Evolutionary conservation across 2,888 invertebrate genomes (phyloP), one percentile per base, ranked within the genome.

Genomic region (Masnerella sp.): DNA sequence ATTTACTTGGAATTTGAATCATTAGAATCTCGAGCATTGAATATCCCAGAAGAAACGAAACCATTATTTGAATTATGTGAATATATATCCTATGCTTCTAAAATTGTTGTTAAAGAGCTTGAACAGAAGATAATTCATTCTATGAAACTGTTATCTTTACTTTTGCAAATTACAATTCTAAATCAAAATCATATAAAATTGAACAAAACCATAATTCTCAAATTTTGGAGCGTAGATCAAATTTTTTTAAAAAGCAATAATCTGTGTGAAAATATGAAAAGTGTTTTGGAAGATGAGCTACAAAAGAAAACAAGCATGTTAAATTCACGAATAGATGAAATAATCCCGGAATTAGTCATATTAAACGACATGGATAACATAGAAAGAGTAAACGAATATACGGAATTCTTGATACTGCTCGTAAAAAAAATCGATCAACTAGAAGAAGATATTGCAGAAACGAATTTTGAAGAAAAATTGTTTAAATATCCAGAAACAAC

Each of bases 391-490:
- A 82, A 81, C 20, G 90, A 90, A 76, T 91, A 91, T 75, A 83
- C 70, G n/a, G 81, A 88, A 79, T 90, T 90, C 79, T 87, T 91
- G 12, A 61, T 72, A 11, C 67, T 74, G 77, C 86, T 91, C 0
- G 88, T 89, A 68, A 89, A 88, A 51, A 87, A 89, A 70, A 84
- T 91, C 17, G 82, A 85, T 15, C 85, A 88, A 8, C 83, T 90
- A 2, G 87, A 89, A 59, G 86, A 87, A 36, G 86, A 88, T 62
- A 89, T 90, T 64, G 78, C 82, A 12, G 89, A 89, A 88, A 90
- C 91, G 34, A 91, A 92, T 80, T 87, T 89, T 78, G 91, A 91
- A 81, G 91, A 91, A 79, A 86, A 83, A 1, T 83, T 91, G 9
- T 91, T 91, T 78, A 91, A 90, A 79, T 90, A 90, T 80, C 89